Percentiles rank a stretch among this genome's conserved stretches.
Evolutionary conservation across 2,888 invertebrate species (phyloP).

Genomic region (Meiosimyza platycephala): DNA sequence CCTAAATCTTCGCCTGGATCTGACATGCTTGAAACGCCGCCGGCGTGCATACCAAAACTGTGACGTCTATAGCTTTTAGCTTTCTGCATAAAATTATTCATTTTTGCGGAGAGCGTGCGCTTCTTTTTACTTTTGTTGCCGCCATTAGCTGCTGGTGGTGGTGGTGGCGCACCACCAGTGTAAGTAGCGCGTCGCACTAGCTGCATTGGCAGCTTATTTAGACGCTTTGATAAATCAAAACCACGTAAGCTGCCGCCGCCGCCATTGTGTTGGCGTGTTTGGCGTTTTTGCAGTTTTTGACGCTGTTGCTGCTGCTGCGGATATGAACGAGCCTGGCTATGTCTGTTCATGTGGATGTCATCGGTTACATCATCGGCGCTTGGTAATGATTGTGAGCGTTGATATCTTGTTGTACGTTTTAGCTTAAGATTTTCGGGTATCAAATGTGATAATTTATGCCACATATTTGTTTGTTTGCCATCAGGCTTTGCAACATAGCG

Average conservation of each 20-base stretch:
- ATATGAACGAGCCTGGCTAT: conserved; percentile 54
- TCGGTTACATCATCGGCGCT: conserved; percentile 72
- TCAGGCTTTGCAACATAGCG: not conserved
- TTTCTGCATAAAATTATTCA: conserved; percentile 87
- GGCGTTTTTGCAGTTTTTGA: conserved; percentile 31
- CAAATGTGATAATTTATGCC: conserved; percentile 74
- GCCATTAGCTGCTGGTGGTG: conserved; percentile 19
- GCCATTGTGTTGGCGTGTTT: not conserved
- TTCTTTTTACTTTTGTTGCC: conserved; percentile 68
- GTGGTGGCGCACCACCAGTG: too few species aligned
- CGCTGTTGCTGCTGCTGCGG: conserved; percentile 49
- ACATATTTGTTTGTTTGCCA: conserved; percentile 56
- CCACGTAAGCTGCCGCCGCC: conserved; percentile 1
- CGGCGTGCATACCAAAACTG: conserved; percentile 67
- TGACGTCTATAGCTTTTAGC: conserved; percentile 73
- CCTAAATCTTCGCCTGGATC: conserved; percentile 70
- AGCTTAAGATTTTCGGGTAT: conserved; percentile 81
- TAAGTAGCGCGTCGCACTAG: conserved; percentile 53
- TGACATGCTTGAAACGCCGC: conserved; percentile 78
- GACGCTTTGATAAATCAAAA: conserved; percentile 53
- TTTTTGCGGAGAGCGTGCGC: conserved; percentile 83
- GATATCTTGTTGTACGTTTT: conserved; percentile 58
- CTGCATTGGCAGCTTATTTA: conserved; percentile 57
- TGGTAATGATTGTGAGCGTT: conserved; percentile 85
- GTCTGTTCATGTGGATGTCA: conserved; percentile 46